phyloP scores from a whole-genome alignment of 2,113 vertebrate species.

The Osmerus mordax region DNA sequence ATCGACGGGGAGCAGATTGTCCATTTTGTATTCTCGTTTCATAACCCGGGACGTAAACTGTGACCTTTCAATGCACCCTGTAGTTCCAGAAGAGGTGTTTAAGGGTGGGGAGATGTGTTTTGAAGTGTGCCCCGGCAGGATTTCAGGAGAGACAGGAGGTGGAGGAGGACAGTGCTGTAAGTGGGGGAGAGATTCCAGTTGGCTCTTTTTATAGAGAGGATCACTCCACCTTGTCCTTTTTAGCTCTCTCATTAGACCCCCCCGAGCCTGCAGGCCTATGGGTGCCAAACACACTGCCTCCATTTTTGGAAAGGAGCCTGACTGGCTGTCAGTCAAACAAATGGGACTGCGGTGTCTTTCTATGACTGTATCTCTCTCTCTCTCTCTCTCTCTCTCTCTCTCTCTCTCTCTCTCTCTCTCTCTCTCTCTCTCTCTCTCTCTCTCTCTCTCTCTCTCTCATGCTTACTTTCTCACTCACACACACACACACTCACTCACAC shows the following conservation, averaged over 20 bases:
- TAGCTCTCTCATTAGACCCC: constrained; percentile 64
- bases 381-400: constrained; percentile 1
- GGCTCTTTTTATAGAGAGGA: constrained; percentile 65
- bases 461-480: too few species aligned
- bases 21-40: too few species aligned
- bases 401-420: too few species aligned
- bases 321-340: constrained; percentile 38
- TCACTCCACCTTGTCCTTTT: constrained; percentile 68
- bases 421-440: too few species aligned
- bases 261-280: constrained; percentile 31
- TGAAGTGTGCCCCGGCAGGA: constrained; percentile 58
- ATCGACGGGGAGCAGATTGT: too few species aligned
- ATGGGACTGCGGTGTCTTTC: constrained; percentile 20
- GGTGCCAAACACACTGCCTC: constrained; percentile 31
- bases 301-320: constrained; percentile 30
- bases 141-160: constrained; percentile 45
- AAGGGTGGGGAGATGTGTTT: constrained; percentile 45
- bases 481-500: not conserved
- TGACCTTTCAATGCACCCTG: too few species aligned
- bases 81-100: too few species aligned
- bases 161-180: too few species aligned
- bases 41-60: too few species aligned
- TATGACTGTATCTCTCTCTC: too few species aligned
- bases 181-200: constrained; percentile 64
- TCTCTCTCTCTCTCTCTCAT: too few species aligned